phyloP scores from a whole-genome alignment of 2,113 vertebrate genomes.

The Hylia prasina region DNA sequence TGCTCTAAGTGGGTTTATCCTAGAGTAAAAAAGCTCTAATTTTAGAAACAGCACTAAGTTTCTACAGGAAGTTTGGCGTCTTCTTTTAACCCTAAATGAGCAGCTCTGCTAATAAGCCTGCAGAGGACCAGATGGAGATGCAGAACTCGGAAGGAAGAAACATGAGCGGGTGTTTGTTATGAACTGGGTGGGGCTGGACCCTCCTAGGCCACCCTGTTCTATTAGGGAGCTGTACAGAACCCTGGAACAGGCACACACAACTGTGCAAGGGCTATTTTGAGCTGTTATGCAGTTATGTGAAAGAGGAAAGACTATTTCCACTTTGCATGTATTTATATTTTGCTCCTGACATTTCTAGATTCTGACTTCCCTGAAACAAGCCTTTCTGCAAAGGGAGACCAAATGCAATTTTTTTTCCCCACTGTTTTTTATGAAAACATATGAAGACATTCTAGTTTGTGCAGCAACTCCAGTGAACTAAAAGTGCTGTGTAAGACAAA shows the following conservation, averaged over 20 bases:
- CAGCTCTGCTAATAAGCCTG: background rate
- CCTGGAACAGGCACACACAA: background rate
- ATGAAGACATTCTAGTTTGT: background rate
- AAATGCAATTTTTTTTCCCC: background rate
- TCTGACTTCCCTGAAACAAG: background rate
- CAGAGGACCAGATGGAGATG: background rate
- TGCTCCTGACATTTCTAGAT: conserved; percentile 8
- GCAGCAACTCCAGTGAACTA: background rate
- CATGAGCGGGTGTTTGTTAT: background rate
- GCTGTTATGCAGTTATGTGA: background rate
- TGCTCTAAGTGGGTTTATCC: background rate
- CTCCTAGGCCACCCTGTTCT: background rate
- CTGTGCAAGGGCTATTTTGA: background rate
- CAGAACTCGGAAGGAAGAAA: background rate
- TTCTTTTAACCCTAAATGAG: background rate
- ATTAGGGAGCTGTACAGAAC: background rate
- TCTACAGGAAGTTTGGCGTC: background rate
- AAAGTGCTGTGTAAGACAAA: background rate
- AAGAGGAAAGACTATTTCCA: conserved; percentile 20
- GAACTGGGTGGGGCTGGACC: background rate
- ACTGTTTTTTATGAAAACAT: background rate
- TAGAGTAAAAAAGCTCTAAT: background rate
- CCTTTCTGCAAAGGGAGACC: background rate
- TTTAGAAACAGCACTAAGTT: background rate
- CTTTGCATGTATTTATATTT: conserved; percentile 19